Evolutionary conservation across 2,113 vertebrate species (phyloP).

Genomic region (Rissa tridactyla): DNA sequence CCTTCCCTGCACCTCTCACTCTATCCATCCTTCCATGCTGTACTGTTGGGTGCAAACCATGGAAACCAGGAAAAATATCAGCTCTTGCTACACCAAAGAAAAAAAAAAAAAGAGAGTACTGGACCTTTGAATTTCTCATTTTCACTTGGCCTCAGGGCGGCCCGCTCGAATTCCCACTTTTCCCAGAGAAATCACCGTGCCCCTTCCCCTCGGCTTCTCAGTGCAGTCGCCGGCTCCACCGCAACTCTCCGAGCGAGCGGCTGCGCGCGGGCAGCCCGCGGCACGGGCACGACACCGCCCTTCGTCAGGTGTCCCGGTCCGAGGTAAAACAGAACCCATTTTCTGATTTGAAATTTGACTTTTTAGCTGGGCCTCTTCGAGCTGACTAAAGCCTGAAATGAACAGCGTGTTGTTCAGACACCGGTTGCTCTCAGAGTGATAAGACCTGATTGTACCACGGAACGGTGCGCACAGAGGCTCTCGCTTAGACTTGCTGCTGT

Average conservation of each 20-base stretch:
- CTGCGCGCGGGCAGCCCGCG: neutral
- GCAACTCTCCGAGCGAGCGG: neutral
- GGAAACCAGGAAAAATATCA: neutral
- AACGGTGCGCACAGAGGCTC: too few species aligned
- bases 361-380: too few species aligned
- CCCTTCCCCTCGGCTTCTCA: neutral
- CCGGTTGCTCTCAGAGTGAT: too few species aligned
- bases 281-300: fast-evolving
- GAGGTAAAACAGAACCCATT: too few species aligned
- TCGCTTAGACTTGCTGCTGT: too few species aligned
- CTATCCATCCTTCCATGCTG: neutral
- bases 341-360: too few species aligned
- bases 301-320: fast-evolving
- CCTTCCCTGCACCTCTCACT: neutral
- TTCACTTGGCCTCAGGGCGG: fast-evolving
- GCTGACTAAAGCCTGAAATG: too few species aligned
- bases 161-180: neutral
- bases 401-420: too few species aligned
- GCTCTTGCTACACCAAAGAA: neutral
- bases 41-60: neutral
- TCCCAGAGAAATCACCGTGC: neutral
- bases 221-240: neutral
- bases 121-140: too few species aligned
- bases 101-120: too few species aligned
- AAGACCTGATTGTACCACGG: too few species aligned